A percentile compares a stretch with the other conserved stretches of the same genome.
Conservation (phyloP, 2,113 vertebrate species). For the Puma concolor region DNA sequence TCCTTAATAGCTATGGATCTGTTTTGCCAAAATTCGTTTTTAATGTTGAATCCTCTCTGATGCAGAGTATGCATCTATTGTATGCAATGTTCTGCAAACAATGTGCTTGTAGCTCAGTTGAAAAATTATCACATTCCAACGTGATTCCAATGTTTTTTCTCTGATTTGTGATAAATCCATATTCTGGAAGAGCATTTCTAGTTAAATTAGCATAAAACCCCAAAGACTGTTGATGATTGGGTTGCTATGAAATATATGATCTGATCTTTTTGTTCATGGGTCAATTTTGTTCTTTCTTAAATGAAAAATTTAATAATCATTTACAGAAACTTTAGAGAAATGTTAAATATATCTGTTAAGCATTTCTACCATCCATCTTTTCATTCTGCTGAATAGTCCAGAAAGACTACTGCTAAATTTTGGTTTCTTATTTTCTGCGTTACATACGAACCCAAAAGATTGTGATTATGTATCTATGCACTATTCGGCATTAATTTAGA, state of each 20-base stretch:
- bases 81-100: conserved; percentile 56
- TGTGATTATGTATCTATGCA: not conserved
- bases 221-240: conserved; percentile 18
- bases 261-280: not conserved
- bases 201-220: conserved; percentile 47
- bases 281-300: conserved; percentile 4
- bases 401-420: not conserved
- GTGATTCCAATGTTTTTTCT: conserved; percentile 32
- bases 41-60: not conserved
- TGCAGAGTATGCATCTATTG: conserved; percentile 48
- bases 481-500: not conserved
- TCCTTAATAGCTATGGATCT: not conserved
- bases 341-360: not conserved
- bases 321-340: not conserved
- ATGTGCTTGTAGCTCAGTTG: conserved; percentile 71
- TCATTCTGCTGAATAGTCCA: not conserved
- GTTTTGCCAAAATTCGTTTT: not conserved
- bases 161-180: conserved; percentile 56
- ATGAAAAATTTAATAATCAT: not conserved
- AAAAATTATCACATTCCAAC: conserved; percentile 76
- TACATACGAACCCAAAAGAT: not conserved
- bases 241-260: not conserved
- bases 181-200: conserved; percentile 62
- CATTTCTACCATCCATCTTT: not conserved
- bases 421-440: not conserved